phyloP scores from a whole-genome alignment of 1,140 invertebrate genomes.

The Neelides sp. region DNA sequence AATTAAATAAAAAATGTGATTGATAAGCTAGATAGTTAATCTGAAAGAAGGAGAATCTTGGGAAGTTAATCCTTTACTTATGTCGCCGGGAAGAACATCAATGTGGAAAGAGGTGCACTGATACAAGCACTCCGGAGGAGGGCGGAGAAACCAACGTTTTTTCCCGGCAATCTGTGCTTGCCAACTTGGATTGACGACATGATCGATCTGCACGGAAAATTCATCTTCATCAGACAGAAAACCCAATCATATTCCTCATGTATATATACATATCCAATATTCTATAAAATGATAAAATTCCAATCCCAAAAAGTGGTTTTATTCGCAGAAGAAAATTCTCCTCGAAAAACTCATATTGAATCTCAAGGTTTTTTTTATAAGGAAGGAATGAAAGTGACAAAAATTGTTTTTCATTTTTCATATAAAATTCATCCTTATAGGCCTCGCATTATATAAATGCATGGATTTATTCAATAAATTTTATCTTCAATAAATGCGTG shows the following conservation, averaged over 20 bases:
- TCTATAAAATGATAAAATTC: neutral
- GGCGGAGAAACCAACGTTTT: conserved; percentile 75
- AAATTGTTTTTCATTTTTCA: no score
- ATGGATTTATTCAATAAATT: no score
- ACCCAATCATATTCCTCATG: neutral
- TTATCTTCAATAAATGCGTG: no score
- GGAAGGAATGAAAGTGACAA: no score
- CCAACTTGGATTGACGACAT: conserved; percentile 82
- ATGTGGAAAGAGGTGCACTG: conserved; percentile 55
- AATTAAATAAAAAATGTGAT: conserved; percentile 47
- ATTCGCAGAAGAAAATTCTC: no score
- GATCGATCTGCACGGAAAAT: conserved; percentile 58
- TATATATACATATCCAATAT: neutral
- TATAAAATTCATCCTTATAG: no score
- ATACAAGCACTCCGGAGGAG: conserved; percentile 75
- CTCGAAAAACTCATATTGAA: no score
- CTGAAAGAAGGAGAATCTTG: conserved; percentile 2
- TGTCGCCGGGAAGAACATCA: conserved; percentile 69
- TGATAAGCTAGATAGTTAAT: conserved; percentile 73
- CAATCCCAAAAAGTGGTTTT: neutral
- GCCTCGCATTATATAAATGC: no score
- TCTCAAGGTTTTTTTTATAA: no score
- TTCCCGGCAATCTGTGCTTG: conserved; percentile 77
- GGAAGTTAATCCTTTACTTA: conserved; percentile 54
- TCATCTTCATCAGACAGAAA: neutral